Conservation (phyloP, 2,113 vertebrate species). For the Macroglossus sobrinus region DNA sequence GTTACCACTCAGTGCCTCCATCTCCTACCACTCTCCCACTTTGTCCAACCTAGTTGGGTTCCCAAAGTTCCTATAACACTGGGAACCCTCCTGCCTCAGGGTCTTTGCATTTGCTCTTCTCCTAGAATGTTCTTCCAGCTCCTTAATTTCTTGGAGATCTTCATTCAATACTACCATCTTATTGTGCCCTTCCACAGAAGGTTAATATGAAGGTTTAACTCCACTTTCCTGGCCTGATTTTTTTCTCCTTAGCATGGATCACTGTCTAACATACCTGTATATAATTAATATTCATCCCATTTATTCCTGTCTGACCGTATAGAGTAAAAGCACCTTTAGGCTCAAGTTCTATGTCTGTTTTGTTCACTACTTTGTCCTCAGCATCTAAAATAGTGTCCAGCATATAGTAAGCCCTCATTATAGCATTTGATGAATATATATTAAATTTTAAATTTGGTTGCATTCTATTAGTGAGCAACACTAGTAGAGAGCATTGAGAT, state of each 20-base stretch:
- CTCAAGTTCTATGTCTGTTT: neutral
- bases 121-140: neutral
- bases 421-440: neutral
- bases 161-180: neutral
- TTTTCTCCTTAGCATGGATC: neutral
- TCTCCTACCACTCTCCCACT: neutral
- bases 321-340: neutral
- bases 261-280: neutral
- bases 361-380: neutral
- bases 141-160: neutral
- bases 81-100: neutral
- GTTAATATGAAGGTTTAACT: neutral
- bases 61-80: neutral
- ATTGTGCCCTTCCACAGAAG: neutral
- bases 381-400: neutral
- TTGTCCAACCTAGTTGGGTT: neutral
- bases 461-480: neutral
- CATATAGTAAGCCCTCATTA: neutral
- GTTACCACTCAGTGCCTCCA: neutral
- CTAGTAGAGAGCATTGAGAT: neutral
- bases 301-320: neutral
- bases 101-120: neutral
- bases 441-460: neutral
- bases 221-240: neutral
- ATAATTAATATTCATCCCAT: neutral